Base-by-base conservation (phyloP, 53 echinoderm and acorn worm species). In the Paelopatides confundens region DNA sequence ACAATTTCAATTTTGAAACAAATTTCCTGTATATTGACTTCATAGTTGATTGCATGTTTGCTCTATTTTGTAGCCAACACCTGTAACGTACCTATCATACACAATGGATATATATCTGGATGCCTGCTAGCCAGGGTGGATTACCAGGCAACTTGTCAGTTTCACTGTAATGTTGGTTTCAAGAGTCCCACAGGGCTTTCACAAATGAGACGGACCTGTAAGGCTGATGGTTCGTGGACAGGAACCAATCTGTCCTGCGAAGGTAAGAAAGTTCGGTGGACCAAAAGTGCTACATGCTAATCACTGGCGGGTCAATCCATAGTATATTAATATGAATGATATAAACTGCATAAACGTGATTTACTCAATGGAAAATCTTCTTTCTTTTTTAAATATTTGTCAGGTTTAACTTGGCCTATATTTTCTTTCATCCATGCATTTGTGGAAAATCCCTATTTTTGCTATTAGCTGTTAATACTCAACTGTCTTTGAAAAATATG, bases 191-290 rank as follows among this genome's bases (percentile, higher is more conserved):
- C 88, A 26, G 63, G 85, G 33, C 51, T 86, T 26, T 74, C 83
- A 47, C 39, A 49, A 18, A 77, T 64, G 9, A 85, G 62, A 3
- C 90, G 94, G 76, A 88, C 88, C 12, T 96, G 96, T 83, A 88
- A 66, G 35, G 91, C 92, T 35, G 92, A 92, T 74, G 94, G 92
- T 12, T 62, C 69, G 3, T 96, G 96, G 96, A 94, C 88, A 33
- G 91, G 89, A 10, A 53, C 35, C 30, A 84, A 87, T 10, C 77
- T 92, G 17, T 7, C 35, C 26, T 96, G 96, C 76, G 52, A 88
- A 65, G 92, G 96, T 96, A 71, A 63, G 68, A 9, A 9, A 64
- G 26, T n/a, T n/a, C n/a, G n/a, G n/a, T n/a, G n/a, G n/a, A n/a
- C n/a, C n/a, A n/a, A n/a, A n/a, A n/a, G n/a, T n/a, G n/a, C n/a